Evolutionary conservation across 2,797 vertebrate genomes (phyloP).

Genomic region (Chelidonichthys spinosus): DNA sequence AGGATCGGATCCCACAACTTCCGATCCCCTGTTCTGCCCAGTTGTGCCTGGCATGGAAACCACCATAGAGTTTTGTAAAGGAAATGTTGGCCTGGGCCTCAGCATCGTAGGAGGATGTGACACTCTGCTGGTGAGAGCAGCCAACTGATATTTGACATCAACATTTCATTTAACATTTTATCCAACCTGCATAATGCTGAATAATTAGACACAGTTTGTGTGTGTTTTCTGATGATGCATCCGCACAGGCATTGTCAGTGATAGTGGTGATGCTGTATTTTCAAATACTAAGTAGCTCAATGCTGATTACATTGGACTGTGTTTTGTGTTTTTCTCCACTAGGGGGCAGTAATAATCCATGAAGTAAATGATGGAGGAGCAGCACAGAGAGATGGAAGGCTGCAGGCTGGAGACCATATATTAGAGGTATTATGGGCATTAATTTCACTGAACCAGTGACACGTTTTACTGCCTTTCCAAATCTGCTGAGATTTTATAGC

Average conservation of each 20-base stretch:
- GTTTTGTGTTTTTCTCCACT: conserved; percentile 49
- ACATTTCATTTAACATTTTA: background rate
- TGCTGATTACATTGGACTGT: background rate
- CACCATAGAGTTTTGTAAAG: conserved; percentile 93
- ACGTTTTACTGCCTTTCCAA: background rate
- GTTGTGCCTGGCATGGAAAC: conserved; percentile 91
- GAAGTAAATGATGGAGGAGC: conserved; percentile 97
- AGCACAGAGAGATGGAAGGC: conserved; percentile 93
- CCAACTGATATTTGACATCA: conserved; percentile 5
- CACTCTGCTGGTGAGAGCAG: conserved; percentile 89
- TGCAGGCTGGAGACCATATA: conserved; percentile 96
- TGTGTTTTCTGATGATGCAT: background rate
- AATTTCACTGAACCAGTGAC: background rate
- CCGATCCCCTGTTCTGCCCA: conserved; percentile 87
- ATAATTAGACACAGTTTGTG: background rate
- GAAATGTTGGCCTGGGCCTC: conserved; percentile 90
- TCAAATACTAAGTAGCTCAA: background rate
- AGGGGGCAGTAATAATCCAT: conserved; percentile 96
- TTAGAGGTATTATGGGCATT: conserved; percentile 86
- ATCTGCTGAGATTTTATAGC: background rate
- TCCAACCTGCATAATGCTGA: background rate
- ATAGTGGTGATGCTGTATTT: background rate
- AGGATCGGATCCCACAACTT: conserved; percentile 79
- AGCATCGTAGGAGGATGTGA: conserved; percentile 96
- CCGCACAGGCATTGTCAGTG: background rate